A percentile compares a stretch with the other conserved stretches of the same genome.
phyloP scores from a whole-genome alignment of 2,797 vertebrate species.

The Melanotaenia maccullochi region DNA sequence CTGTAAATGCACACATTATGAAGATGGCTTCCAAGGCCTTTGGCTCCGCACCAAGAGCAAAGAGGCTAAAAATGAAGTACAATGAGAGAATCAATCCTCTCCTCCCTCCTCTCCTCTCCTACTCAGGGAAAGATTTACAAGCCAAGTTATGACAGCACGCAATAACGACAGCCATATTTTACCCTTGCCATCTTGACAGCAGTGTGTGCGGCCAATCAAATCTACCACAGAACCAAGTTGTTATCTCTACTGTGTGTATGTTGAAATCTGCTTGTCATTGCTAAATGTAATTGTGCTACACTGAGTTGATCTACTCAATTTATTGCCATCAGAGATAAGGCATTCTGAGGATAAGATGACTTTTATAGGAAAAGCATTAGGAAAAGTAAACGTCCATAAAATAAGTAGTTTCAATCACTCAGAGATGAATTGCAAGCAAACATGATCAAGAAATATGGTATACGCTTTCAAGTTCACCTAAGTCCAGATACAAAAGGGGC shows the following conservation, averaged over 20 bases:
- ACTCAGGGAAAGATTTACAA: slow-evolving; percentile 75
- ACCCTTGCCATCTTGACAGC: slow-evolving; percentile 58
- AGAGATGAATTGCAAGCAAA: slow-evolving; percentile 49
- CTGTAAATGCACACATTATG: slow-evolving; percentile 59
- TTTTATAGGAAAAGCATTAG: slow-evolving; percentile 62
- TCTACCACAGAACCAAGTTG: slow-evolving; percentile 56
- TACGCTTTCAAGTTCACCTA: slow-evolving; percentile 50
- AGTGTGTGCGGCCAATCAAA: slow-evolving; percentile 64
- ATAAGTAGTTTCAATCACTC: slow-evolving; percentile 47
- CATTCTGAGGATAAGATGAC: slow-evolving; percentile 42
- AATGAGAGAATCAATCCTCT: slow-evolving; percentile 69
- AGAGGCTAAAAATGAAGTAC: slow-evolving; percentile 71
- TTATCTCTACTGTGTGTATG: slow-evolving; percentile 46
- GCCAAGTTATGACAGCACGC: slow-evolving; percentile 75
- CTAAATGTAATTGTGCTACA: slow-evolving; percentile 60
- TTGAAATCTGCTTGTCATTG: slow-evolving; percentile 56
- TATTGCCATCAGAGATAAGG: slow-evolving; percentile 62
- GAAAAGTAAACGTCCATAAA: slow-evolving; percentile 63
- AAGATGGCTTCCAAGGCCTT: slow-evolving; percentile 61
- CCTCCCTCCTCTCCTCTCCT: slow-evolving; percentile 55
- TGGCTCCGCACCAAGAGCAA: slow-evolving; percentile 63
- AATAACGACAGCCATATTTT: slow-evolving; percentile 75
- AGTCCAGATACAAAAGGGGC: slow-evolving; percentile 26
- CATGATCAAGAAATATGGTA: slow-evolving; percentile 52
- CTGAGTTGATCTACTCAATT: slow-evolving; percentile 56